These are phyloP conservation scores for Salarias fasciatus DNA, from an alignment of 2,797 vertebrate species.

Conservation along the genomic window DNA sequence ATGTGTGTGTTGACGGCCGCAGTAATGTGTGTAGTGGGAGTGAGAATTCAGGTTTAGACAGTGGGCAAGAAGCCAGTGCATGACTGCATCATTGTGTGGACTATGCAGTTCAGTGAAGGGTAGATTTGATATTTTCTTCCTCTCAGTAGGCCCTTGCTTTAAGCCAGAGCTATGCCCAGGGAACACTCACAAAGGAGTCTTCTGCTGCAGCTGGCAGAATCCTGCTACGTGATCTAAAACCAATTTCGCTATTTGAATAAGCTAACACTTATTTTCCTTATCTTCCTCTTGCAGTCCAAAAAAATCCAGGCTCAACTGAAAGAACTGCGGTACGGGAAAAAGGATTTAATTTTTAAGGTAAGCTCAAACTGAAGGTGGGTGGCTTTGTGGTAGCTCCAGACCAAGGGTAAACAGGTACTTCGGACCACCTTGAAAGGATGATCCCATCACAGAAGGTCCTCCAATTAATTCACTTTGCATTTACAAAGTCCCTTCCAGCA, in stretches of 20 bases:
- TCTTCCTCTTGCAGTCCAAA: conserved; percentile 92
- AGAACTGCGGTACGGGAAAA: conserved; percentile 97
- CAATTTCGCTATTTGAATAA: conserved; percentile 84
- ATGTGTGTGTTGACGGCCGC: conserved; percentile 44
- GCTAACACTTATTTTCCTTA: conserved; percentile 80
- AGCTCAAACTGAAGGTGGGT: conserved; percentile 75
- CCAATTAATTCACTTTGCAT: conserved; percentile 67
- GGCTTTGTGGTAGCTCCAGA: conserved; percentile 59
- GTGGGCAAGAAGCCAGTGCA: conserved; percentile 68
- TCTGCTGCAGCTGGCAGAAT: conserved; percentile 76
- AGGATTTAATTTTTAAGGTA: conserved; percentile 99
- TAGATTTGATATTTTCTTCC: conserved; percentile 80
- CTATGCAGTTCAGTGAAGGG: conserved; percentile 79
- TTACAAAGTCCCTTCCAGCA: conserved; percentile 52
- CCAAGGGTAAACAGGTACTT: conserved; percentile 62
- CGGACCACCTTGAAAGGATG: conserved; percentile 62
- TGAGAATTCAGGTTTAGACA: conserved; percentile 66
- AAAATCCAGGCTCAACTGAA: conserved; percentile 98
- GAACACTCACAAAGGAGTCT: conserved; percentile 80
- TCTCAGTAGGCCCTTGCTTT: conserved; percentile 72
- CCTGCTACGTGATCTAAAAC: conserved; percentile 84
- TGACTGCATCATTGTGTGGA: conserved; percentile 77
- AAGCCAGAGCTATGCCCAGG: conserved; percentile 74
- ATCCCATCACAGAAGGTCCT: conserved; percentile 58
- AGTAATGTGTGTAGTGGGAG: conserved; percentile 65